Percentiles rank a stretch among this genome's conserved stretches.
Evolutionary conservation across 2,113 vertebrate genomes (phyloP).

Genomic region (Microcebus lehilahytsara): DNA sequence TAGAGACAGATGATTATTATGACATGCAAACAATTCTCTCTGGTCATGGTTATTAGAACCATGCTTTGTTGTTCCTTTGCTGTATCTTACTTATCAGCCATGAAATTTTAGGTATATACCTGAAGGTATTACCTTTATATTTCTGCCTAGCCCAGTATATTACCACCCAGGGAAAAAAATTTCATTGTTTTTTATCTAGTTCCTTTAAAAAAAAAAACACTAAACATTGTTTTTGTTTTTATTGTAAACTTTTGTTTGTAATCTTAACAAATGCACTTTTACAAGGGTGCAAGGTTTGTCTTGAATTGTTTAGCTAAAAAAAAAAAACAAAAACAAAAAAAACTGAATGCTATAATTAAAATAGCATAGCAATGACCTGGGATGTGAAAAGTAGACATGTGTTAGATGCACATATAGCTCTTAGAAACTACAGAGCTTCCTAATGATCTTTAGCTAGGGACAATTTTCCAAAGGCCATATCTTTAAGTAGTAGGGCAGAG

Average conservation of each 20-base stretch:
- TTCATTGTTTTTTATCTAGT: background rate
- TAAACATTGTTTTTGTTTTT: background rate
- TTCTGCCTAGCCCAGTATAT: background rate
- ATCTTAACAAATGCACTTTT: background rate
- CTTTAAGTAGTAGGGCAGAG: background rate
- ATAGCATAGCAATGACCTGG: background rate
- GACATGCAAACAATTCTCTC: background rate
- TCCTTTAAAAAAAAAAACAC: background rate
- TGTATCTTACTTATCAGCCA: background rate
- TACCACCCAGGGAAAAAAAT: background rate
- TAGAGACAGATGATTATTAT: background rate
- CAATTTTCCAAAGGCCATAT: background rate
- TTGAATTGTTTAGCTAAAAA: background rate
- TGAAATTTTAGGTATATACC: background rate
- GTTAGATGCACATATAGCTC: fast-evolving
- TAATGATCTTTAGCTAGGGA: background rate
- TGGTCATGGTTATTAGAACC: background rate
- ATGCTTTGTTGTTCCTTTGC: background rate
- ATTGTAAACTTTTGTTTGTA: background rate
- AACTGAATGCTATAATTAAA: background rate
- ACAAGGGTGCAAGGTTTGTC: background rate
- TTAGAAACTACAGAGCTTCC: background rate
- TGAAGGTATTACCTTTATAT: background rate
- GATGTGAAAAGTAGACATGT: background rate
- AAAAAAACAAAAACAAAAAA: background rate